A percentile compares a stretch with the other conserved stretches of the same genome.
phyloP scores from a whole-genome alignment of 2,888 invertebrate genomes.

The Rotaria socialis region DNA sequence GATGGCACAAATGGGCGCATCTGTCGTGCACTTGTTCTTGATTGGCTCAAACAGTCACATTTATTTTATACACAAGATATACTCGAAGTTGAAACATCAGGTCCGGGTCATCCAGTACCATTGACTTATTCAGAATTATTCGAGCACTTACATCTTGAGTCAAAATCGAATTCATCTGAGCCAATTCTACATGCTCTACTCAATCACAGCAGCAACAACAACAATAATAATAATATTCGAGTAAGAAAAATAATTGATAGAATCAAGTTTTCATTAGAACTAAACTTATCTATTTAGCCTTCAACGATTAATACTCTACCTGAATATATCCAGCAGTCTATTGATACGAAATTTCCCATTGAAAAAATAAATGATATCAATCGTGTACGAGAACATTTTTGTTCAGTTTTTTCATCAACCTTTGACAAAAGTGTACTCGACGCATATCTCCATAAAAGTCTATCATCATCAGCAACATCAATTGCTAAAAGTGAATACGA shows the following conservation, averaged over 20 bases:
- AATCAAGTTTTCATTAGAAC: not conserved
- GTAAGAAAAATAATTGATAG: not conserved
- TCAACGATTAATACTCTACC: not conserved
- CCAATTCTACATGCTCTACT: not conserved
- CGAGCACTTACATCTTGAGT: not conserved
- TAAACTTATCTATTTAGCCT: not conserved
- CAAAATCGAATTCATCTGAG: not conserved
- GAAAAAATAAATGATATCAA: conserved; percentile 16
- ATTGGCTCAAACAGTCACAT: conserved; percentile 10
- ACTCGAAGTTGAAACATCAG: conserved; percentile 11
- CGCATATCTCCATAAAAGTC: not conserved
- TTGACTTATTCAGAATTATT: not conserved
- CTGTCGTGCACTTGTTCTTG: not conserved
- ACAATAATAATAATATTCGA: not conserved
- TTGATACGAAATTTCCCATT: not conserved
- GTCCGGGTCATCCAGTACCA: not conserved
- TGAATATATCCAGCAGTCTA: not conserved
- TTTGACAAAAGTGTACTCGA: not conserved
- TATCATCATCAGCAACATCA: conserved; percentile 10
- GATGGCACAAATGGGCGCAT: not conserved
- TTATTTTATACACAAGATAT: conserved; percentile 3
- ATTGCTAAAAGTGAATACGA: not conserved
- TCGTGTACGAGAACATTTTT: conserved; percentile 25
- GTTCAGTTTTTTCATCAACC: not conserved
- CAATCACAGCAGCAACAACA: not conserved